Evolutionary conservation across 2,113 vertebrate species (phyloP), one percentile per base, ranked within the genome.

Genomic region (Oncorhynchus clarkii): DNA sequence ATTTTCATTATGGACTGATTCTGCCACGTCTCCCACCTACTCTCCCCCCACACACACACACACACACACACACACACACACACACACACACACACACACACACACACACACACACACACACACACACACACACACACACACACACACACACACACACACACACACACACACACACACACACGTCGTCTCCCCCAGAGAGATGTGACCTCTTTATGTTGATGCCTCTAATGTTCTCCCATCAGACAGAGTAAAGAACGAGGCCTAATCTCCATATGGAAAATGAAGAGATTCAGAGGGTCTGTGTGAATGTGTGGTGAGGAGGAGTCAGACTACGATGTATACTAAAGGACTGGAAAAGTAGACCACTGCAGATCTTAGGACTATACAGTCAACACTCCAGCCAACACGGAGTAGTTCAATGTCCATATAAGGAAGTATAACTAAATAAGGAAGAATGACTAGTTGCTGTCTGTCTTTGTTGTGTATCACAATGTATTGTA

Each of bases 1-100:
- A 84, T 84, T 88, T 87, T 85, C 84, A 81, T 84, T 83, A 78
- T 85, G 89, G 77, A 89, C 88, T 89, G 80, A 91, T 88, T 91
- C 86, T 90, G 89, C 88, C 88, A 91, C 82, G 60, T 70, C 83
- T 75, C 70, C 27, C 73, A n/a, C 31, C 70, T 74, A 26, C 64
- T 89, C 11, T 51, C 14, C 49, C n/a, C n/a, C n/a, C n/a, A 16
- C 49, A 4, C 49, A 16, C 49, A 4, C 12, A 12, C 13, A 1
- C 11, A 14, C 49, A 51, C 39, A 16, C 49, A 4, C 49, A 16
- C 49, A 4, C 12, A 12, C 13, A 1, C 11, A 14, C 49, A 51
- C 39, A 16, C 49, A 4, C 49, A 16, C 49, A 4, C 12, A 12
- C 13, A 1, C 11, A 14, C 49, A 51, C 39, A 16, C 49, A 4